Evolutionary conservation across 2,797 vertebrate genomes (phyloP), one percentile per base, ranked within the genome.

Genomic region (Spheniscus humboldti): DNA sequence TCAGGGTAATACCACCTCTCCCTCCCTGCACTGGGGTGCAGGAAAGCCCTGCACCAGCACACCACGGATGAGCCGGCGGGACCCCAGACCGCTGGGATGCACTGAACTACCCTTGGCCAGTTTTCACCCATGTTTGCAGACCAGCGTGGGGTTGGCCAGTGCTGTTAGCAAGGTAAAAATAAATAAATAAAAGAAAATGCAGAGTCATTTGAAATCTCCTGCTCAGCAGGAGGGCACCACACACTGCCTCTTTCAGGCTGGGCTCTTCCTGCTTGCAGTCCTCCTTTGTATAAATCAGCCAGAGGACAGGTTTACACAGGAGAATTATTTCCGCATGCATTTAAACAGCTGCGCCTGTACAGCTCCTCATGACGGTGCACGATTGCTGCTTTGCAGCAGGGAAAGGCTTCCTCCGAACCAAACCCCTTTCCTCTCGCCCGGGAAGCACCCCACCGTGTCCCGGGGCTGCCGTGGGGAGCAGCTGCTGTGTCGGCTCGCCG

Each of bases 1-100:
- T 9, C 30, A 13, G 68, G 43, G 73, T 14, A 31, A 52, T 4
- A 16, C 10, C 69, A 69, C 24, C 47, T 25, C 48, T 35, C 9
- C 16, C 56, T 30, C 31, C n/a, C 35, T 8, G 28, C 53, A 14
- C 14, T 4, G 22, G 45, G 27, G 41, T 8, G 15, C 62, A 67
- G 62, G 24, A 18, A 41, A 47, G n/a, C 48, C 63, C 37, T 8
- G 13, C 45, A 5, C 45, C n/a, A 25, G 39, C 39, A 41, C 10
- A 10, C 17, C 16, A 55, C 16, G 11, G 63, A n/a, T 1, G 11
- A 69, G 69, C 39, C 15, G 1, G 23, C 1, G 0, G 16, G 8
- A 18, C 5, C 25, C 37, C 17, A 11, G 33, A 25, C 10, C 7
- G 0, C 59, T 83, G 71, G 66, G n/a, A 48, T 18, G 18, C 56